These are phyloP conservation scores for Phylloscopus collybita DNA, from an alignment of 2,797 vertebrate genomes.

Conservation along the genomic window DNA sequence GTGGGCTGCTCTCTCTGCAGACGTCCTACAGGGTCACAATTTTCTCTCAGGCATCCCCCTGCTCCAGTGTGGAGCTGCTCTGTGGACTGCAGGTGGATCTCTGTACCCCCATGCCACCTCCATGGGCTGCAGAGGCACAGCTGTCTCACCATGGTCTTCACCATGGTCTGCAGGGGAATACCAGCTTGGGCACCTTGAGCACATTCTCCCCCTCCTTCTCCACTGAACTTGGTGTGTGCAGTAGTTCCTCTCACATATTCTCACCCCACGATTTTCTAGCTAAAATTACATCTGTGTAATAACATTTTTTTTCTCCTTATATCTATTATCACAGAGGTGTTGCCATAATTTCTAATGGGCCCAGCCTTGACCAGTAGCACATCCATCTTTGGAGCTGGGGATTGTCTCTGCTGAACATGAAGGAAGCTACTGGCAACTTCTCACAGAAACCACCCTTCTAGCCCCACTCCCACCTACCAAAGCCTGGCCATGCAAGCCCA, in stretches of 20 bases:
- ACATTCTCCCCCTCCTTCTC: neutral
- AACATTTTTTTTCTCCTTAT: no score
- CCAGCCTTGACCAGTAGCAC: neutral
- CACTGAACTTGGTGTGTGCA: no score
- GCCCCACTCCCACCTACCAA: neutral
- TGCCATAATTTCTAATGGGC: neutral
- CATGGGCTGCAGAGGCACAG: neutral
- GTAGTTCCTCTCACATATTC: neutral
- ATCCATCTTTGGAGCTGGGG: neutral
- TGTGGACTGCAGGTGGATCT: neutral
- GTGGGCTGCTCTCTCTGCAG: no score
- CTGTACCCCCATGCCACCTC: accelerated
- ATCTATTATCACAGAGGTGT: neutral
- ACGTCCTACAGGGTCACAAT: neutral
- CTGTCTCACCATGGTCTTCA: neutral
- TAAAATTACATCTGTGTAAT: accelerated
- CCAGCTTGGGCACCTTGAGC: neutral
- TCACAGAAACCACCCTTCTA: neutral
- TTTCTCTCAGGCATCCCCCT: neutral
- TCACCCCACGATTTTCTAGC: accelerated
- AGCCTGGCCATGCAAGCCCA: neutral
- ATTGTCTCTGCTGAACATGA: neutral
- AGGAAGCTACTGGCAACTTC: neutral
- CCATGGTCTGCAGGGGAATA: neutral
- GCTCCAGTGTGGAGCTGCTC: neutral